These are phyloP conservation scores for Nannoperca obscura DNA, from an alignment of 2,797 vertebrate species.

Conservation along the genomic window DNA sequence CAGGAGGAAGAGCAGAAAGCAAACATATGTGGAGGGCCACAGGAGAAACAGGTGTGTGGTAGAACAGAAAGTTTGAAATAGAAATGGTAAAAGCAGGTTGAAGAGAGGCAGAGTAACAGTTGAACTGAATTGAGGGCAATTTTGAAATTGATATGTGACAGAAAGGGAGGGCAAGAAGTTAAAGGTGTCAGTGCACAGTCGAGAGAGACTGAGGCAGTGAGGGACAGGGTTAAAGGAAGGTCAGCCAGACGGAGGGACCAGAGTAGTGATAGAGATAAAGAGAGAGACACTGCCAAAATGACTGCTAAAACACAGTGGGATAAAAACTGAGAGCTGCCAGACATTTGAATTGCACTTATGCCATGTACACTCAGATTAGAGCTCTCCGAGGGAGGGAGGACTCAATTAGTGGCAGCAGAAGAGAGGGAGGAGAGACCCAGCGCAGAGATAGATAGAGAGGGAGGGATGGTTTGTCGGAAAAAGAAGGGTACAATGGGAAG, in stretches of 20 bases:
- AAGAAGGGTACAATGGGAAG: conserved; percentile 28
- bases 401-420: conserved; percentile 67
- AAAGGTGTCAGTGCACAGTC: conserved; percentile 24
- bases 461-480: conserved; percentile 25
- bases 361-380: conserved; percentile 65
- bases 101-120: conserved; percentile 6
- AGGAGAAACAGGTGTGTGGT: conserved; percentile 4
- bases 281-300: conserved; percentile 36
- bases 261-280: conserved; percentile 50
- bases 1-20: conserved; percentile 6
- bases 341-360: conserved; percentile 60
- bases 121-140: conserved; percentile 21
- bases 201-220: conserved; percentile 16
- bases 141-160: conserved; percentile 42
- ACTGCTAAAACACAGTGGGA: conserved; percentile 45
- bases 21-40: conserved; percentile 25
- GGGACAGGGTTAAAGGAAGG: conserved; percentile 32
- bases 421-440: conserved; percentile 29
- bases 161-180: conserved; percentile 34
- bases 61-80: conserved; percentile 20
- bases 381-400: conserved; percentile 55
- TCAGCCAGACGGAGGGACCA: conserved; percentile 24
- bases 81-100: conserved; percentile 30
- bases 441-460: conserved; percentile 8
- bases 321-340: conserved; percentile 51